Conservation (phyloP, 2,888 invertebrate genomes). For the Hirtodrosophila duncani region DNA sequence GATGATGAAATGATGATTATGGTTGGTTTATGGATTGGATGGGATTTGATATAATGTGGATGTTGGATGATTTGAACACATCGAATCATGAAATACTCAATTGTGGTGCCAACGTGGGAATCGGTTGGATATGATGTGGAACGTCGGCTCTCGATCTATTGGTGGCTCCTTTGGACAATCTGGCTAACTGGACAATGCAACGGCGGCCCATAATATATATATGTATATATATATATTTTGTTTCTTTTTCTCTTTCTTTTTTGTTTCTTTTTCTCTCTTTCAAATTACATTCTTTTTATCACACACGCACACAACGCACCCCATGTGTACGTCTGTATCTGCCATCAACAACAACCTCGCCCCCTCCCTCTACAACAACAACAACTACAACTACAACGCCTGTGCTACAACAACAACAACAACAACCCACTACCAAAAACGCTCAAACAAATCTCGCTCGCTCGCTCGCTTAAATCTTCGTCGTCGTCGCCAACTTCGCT, state of each 20-base stretch:
- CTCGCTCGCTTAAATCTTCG: conserved; percentile 20
- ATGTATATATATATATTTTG: conserved; percentile 38
- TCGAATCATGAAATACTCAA: conserved; percentile 20
- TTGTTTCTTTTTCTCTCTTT: conserved; percentile 70
- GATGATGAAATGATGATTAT: conserved; percentile 62
- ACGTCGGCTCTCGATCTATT: conserved; percentile 3
- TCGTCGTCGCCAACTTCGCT: conserved; percentile 9
- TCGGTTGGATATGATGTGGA: conserved; percentile 36
- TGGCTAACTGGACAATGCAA: conserved; percentile 3
- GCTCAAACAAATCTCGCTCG: conserved; percentile 37
- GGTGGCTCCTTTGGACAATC: neutral
- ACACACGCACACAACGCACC: conserved; percentile 73
- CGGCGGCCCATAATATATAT: conserved; percentile 11
- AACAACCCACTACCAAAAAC: conserved; percentile 55
- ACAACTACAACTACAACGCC: conserved; percentile 26
- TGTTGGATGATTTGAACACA: conserved; percentile 27
- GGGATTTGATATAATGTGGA: conserved; percentile 13
- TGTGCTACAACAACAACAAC: conserved; percentile 22
- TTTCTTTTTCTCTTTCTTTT: conserved; percentile 60
- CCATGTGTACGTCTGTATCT: conserved; percentile 58
- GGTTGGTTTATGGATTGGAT: conserved; percentile 55
- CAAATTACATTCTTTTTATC: conserved; percentile 67
- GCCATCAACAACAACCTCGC: conserved; percentile 41
- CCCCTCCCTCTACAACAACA: conserved; percentile 21
- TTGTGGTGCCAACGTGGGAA: conserved; percentile 75